A percentile compares a stretch with the other conserved stretches of the same genome.
Conservation (phyloP, 2,888 invertebrate species). For the Nycteola revayana region DNA sequence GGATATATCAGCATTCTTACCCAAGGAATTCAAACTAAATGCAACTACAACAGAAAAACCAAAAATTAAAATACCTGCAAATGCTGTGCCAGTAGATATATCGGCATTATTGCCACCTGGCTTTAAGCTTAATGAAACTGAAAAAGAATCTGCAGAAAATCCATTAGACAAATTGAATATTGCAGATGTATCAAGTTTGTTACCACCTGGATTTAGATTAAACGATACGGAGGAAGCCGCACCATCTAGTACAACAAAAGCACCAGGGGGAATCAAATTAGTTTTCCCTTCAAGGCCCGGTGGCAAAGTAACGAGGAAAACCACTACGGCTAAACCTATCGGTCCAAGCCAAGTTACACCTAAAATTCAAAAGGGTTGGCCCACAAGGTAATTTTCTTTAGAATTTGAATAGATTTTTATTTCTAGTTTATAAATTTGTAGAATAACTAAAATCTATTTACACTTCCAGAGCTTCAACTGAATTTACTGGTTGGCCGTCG, state of each 20-base stretch:
- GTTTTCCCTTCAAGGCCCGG: constrained; percentile 92
- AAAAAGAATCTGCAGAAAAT: constrained; percentile 35
- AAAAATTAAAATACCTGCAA: constrained; percentile 45
- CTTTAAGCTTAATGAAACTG: constrained; percentile 66
- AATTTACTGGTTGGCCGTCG: constrained; percentile 95
- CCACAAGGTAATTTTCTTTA: constrained; percentile 87
- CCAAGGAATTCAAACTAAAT: constrained; percentile 82
- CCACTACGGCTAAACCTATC: constrained; percentile 82
- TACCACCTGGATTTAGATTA: constrained; percentile 84
- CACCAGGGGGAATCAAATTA: constrained; percentile 83
- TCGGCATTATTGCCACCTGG: constrained; percentile 85
- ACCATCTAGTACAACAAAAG: constrained; percentile 52
- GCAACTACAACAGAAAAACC: constrained; percentile 51
- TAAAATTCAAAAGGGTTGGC: constrained; percentile 92
- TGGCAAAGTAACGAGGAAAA: constrained; percentile 81
- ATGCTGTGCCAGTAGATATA: constrained; percentile 70
- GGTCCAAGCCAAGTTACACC: constrained; percentile 79
- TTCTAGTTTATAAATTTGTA: too few relatives aligned
- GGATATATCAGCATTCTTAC: constrained; percentile 83
- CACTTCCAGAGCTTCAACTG: constrained; percentile 93
- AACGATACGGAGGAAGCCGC: constrained; percentile 46
- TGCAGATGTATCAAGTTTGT: constrained; percentile 81
- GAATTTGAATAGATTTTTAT: too few relatives aligned
- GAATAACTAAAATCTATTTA: too few relatives aligned
- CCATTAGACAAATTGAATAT: constrained; percentile 52